Evolutionary conservation across 2,797 vertebrate genomes (phyloP).

Genomic region (Molothrus ater): DNA sequence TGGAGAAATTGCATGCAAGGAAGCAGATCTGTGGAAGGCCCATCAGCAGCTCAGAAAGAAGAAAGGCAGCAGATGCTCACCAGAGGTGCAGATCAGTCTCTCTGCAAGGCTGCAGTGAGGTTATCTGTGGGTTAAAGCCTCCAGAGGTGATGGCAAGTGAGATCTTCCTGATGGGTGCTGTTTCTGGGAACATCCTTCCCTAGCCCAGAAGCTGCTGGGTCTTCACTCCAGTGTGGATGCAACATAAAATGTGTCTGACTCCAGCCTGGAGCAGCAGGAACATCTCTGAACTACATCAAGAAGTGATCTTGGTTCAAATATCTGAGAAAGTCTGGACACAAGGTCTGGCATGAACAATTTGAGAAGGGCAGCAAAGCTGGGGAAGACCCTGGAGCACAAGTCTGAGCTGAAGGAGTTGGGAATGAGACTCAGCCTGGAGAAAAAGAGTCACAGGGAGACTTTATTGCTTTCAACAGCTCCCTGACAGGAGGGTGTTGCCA

Average conservation of each 20-base stretch:
- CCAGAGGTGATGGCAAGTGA: background rate
- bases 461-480: background rate
- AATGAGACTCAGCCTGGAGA: background rate
- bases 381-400: background rate
- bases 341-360: background rate
- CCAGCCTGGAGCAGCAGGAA: background rate
- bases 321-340: fast-evolving
- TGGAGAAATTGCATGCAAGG: background rate
- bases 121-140: background rate
- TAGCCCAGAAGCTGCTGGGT: background rate
- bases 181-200: background rate
- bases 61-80: background rate
- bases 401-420: background rate
- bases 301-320: background rate
- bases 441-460: background rate
- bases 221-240: background rate
- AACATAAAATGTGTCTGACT: background rate
- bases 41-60: background rate
- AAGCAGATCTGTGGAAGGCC: background rate
- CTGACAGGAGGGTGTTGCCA: background rate
- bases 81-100: background rate
- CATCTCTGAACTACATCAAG: background rate
- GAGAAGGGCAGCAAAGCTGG: background rate
- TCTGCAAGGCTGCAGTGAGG: background rate
- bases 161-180: background rate